Base-by-base conservation (phyloP, 2,113 vertebrate species). In the Limnothrissa miodon region DNA sequence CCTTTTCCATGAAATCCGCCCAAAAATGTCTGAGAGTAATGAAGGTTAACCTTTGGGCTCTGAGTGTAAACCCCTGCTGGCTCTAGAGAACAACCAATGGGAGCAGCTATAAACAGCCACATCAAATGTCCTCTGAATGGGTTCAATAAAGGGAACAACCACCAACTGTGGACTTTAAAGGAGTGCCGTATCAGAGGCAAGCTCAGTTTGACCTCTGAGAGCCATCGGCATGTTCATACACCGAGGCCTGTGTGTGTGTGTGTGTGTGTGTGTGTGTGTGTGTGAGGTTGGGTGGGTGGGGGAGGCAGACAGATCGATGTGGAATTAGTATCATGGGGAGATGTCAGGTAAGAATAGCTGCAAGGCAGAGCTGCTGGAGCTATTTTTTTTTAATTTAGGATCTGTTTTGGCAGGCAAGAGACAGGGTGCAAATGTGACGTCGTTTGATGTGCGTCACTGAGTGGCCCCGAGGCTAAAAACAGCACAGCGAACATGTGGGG, bases 391-490 rank as follows among this genome's bases (percentile, higher is more conserved):
- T n/a, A 78, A 83, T 79, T 33, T 39, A 59, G 44, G 36, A 66
- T 79, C n/a, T 87, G 74, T 84, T 81, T 80, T 83, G 80, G 86
- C 78, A 78, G 86, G 51, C 70, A 2, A 78, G 78, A 79, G 44
- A 66, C 39, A 23, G 42, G 45, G 83, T 5, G 21, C n/a, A 83
- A 86, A 79, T 80, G 78, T 78, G 80, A 79, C 44, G 29, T 15
- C 66, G 33, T 15, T 80, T 39, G 78, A 81, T 85, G 81, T 91
- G 88, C 88, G 86, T 91, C 92, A 92, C 83, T n/a, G 9, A 29
- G 81, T 36, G 66, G 66, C 87, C 86, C 81, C 83, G 82, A 44
- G 45, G 87, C 90, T 92, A 91, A 91, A 93, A 91, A 92, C 80
- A 90, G 88, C 83, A 85, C 19, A 0, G 7, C 13, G 46, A 86